Conservation (phyloP, 2,113 vertebrate genomes). For the Chaetodon auriga region DNA sequence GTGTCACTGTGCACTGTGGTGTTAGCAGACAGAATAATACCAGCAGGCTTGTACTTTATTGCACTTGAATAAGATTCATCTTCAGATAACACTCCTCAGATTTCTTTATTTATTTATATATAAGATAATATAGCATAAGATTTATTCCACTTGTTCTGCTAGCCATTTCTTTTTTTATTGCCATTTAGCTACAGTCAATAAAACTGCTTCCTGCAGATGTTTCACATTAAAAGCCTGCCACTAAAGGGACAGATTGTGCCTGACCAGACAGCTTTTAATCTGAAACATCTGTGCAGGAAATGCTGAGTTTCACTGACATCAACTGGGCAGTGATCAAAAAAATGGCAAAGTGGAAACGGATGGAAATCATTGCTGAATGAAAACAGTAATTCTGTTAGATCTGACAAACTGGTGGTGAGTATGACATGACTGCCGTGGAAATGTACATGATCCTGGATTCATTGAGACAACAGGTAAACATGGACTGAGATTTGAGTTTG, state of each 20-base stretch:
- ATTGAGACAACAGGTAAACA: neutral
- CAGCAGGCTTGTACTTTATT: neutral
- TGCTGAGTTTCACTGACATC: neutral
- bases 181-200: neutral
- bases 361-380: neutral
- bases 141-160: neutral
- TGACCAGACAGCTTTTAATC: neutral
- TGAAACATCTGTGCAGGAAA: neutral
- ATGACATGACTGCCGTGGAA: neutral
- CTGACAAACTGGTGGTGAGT: neutral
- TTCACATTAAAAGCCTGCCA: neutral
- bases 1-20: conserved; percentile 20
- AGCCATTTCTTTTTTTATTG: neutral
- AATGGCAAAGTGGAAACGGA: no score
- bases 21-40: neutral
- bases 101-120: no score
- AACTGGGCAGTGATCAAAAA: neutral
- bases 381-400: neutral
- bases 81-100: neutral
- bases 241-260: no score
- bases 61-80: conserved; percentile 1
- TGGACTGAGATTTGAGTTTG: neutral
- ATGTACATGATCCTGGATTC: conserved; percentile 3
- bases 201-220: neutral
- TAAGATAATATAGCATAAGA: no score